phyloP scores from a whole-genome alignment of 2,113 vertebrate genomes.

The Chlorodrepanis virens region DNA sequence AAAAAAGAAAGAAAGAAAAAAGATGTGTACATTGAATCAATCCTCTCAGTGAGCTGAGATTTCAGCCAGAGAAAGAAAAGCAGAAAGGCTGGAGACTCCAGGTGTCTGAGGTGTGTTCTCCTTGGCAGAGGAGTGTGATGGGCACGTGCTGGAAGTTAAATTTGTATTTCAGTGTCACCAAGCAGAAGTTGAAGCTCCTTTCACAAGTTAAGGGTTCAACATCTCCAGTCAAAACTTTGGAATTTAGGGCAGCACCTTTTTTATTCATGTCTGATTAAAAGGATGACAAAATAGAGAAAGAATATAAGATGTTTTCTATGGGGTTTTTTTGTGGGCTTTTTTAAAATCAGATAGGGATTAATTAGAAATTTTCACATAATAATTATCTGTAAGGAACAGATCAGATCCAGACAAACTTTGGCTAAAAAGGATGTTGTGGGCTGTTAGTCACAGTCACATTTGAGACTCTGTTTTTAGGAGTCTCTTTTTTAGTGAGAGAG shows the following conservation, averaged over 20 bases:
- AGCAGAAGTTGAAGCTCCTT: background rate
- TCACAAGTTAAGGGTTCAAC: background rate
- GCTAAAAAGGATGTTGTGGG: background rate
- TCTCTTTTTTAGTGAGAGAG: background rate
- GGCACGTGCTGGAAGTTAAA: background rate
- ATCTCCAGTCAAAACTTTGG: background rate
- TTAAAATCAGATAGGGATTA: background rate
- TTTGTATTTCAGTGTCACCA: background rate
- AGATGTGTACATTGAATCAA: background rate
- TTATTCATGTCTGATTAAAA: background rate
- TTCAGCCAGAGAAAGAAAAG: background rate
- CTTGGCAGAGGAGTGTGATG: background rate
- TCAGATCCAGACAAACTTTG: background rate
- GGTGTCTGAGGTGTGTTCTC: background rate
- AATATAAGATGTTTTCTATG: background rate
- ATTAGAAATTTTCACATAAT: background rate
- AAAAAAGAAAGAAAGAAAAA: background rate
- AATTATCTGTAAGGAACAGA: background rate
- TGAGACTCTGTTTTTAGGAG: background rate
- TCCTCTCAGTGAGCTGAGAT: background rate
- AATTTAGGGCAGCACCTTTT: background rate
- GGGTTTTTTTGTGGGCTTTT: background rate
- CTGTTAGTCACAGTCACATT: background rate
- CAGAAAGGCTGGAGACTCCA: background rate
- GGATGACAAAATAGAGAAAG: background rate